Evolutionary conservation across 2,113 vertebrate genomes (phyloP).

Genomic region (Trachemys scripta): DNA sequence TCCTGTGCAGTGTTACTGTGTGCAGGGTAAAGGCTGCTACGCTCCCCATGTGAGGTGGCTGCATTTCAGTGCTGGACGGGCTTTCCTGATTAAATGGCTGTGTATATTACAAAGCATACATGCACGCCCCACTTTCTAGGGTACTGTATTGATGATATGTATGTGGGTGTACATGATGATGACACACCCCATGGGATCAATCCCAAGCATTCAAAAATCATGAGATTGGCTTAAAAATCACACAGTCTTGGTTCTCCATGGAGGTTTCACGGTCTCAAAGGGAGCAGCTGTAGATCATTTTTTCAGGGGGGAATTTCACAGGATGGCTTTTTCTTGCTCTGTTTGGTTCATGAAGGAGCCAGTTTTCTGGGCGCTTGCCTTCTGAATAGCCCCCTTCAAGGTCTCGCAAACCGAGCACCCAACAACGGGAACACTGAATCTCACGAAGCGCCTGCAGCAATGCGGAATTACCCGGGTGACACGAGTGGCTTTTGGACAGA

Average conservation of each 20-base stretch:
- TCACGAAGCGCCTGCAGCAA: not conserved
- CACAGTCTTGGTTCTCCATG: not conserved
- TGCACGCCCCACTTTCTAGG: not conserved
- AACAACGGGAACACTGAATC: not conserved
- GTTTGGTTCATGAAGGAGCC: not conserved
- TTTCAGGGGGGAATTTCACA: not conserved
- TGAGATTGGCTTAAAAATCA: no score
- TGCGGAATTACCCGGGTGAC: no score
- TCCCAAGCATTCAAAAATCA: not conserved
- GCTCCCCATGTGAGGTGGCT: not conserved
- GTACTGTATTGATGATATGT: not conserved
- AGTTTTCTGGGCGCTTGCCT: not conserved
- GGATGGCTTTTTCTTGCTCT: not conserved
- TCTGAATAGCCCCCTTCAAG: no score
- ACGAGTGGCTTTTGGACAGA: not conserved
- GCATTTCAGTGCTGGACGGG: not conserved
- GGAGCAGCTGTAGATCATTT: not conserved
- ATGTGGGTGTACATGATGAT: not conserved
- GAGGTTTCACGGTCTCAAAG: not conserved
- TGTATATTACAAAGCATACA: not conserved
- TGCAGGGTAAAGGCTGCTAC: not conserved
- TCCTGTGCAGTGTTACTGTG: not conserved
- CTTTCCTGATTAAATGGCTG: not conserved
- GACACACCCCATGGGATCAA: not conserved
- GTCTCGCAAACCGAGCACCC: not conserved